A percentile compares a stretch with the other conserved stretches of the same genome.
Evolutionary conservation across 2,797 vertebrate species (phyloP).

Genomic region (Scleropages formosus): DNA sequence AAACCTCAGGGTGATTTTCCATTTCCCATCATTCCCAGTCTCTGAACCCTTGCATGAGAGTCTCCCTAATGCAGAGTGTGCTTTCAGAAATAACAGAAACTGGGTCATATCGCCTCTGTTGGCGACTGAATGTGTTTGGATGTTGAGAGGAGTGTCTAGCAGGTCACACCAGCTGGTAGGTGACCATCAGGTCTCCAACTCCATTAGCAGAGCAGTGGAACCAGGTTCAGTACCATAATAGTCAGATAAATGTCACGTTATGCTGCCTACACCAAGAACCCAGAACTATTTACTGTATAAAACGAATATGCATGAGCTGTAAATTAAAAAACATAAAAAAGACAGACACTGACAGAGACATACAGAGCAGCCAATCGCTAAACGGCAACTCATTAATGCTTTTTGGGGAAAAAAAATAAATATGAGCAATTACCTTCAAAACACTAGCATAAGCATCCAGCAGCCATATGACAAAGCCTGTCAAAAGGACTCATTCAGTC

Average conservation of each 20-base stretch:
- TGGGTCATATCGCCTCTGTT: slow-evolving; percentile 44
- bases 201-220: slow-evolving; percentile 44
- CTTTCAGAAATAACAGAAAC: slow-evolving; percentile 38
- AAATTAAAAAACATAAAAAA: slow-evolving; percentile 14
- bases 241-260: slow-evolving; percentile 43
- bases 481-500: background rate
- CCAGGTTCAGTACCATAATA: slow-evolving; percentile 44
- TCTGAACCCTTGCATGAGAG: slow-evolving; percentile 41
- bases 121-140: slow-evolving; percentile 19
- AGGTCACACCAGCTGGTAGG: slow-evolving; percentile 19
- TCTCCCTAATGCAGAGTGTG: slow-evolving; percentile 44
- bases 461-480: background rate
- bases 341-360: slow-evolving; percentile 31
- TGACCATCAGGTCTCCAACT: slow-evolving; percentile 29
- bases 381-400: background rate
- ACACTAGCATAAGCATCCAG: background rate
- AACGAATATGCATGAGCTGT: slow-evolving; percentile 10
- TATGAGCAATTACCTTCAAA: background rate
- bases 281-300: slow-evolving; percentile 54
- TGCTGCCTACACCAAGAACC: slow-evolving; percentile 46
- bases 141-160: slow-evolving; percentile 17
- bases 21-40: slow-evolving; percentile 52
- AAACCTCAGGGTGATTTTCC: slow-evolving; percentile 51
- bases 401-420: background rate
- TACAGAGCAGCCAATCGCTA: background rate